phyloP scores from a whole-genome alignment of 2,797 vertebrate species.

The Rhodeus uyekii region DNA sequence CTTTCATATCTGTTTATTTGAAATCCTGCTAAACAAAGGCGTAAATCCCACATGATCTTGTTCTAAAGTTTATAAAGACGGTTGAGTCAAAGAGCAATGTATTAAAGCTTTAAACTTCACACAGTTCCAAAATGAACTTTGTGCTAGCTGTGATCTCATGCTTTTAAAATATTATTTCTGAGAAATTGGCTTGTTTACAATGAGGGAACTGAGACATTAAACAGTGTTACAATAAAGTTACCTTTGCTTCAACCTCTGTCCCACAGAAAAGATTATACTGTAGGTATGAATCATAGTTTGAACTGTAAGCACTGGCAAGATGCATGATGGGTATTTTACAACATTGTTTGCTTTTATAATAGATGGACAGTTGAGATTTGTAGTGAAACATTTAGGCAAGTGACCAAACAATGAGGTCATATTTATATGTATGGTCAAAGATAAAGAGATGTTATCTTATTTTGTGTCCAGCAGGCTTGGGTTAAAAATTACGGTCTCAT shows the following conservation, averaged over 20 bases:
- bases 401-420: neutral
- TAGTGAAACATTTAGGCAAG: neutral
- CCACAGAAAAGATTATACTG: conserved; percentile 2
- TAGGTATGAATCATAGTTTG: conserved; percentile 15
- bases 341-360: conserved; percentile 7
- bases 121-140: neutral
- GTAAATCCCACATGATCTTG: neutral
- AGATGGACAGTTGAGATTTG: neutral
- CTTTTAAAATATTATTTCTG: neutral
- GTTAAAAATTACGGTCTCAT: conserved; percentile 7
- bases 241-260: neutral
- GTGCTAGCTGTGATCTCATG: neutral
- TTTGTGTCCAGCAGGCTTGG: neutral
- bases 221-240: neutral
- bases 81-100: neutral
- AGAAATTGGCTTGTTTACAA: neutral
- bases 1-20: conserved; percentile 7
- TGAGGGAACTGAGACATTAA: neutral
- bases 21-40: neutral
- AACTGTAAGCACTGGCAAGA: neutral
- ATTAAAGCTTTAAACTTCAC: conserved; percentile 9
- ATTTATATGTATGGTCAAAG: neutral
- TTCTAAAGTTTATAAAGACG: neutral
- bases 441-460: conserved; percentile 10
- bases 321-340: conserved; percentile 40